Conservation (phyloP, 1,140 invertebrate species). For the Brachionus angularis region DNA sequence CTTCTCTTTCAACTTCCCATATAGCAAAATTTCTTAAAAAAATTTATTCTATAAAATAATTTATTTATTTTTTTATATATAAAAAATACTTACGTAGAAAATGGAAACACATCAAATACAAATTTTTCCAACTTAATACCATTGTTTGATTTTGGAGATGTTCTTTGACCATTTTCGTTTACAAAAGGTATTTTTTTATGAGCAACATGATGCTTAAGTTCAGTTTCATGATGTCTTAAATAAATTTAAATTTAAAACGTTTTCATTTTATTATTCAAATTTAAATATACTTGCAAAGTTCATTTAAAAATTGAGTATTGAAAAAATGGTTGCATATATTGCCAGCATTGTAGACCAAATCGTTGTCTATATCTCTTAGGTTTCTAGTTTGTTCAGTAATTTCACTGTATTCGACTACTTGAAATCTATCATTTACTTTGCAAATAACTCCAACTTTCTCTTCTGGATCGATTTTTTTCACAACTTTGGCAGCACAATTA, state of each 20-base stretch:
- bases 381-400: conserved; percentile 80
- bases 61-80: conserved; percentile 1
- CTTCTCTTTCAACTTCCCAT: conserved; percentile 83
- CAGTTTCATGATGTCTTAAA: conserved; percentile 50
- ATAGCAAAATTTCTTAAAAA: conserved; percentile 81
- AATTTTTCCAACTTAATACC: conserved; percentile 99
- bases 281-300: conserved; percentile 59
- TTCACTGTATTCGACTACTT: conserved; percentile 92
- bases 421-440: conserved; percentile 76
- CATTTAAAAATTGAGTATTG: conserved; percentile 73
- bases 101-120: conserved; percentile 95
- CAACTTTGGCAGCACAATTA: conserved; percentile 93
- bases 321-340: conserved; percentile 99
- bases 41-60: too few species aligned
- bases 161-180: conserved; percentile 66
- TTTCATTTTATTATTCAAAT: not conserved
- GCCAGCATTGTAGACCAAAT: conserved; percentile 82
- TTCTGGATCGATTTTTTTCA: conserved; percentile 80
- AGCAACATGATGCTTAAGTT: conserved; percentile 85
- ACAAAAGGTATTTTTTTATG: conserved; percentile 93
- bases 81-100: conserved; percentile 64
- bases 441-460: conserved; percentile 94
- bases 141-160: conserved; percentile 76
- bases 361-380: conserved; percentile 70
- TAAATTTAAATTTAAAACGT: not conserved